Evolutionary conservation across 2,113 vertebrate species (phyloP), one percentile per base, ranked within the genome.

Genomic region (Sinocyclocheilus anophthalmus): DNA sequence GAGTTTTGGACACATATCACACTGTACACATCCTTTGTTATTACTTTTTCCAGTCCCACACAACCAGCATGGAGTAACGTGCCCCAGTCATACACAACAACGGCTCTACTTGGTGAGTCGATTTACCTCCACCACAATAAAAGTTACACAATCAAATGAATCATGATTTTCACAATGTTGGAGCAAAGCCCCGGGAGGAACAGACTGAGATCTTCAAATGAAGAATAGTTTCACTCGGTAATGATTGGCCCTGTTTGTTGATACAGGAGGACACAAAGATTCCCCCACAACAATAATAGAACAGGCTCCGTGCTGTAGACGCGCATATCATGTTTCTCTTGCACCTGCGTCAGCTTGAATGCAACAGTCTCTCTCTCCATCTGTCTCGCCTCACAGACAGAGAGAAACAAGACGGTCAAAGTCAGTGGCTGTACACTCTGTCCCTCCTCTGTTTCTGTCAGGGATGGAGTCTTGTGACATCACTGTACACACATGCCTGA

Each of bases 121-220:
- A 69, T 82, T 76, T 81, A 8, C 42, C 77, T 55, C 37, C 63
- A 82, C 30, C 85, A 84, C 83, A 50, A 37, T 83, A 53, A 45
- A 53, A 76, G 76, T 87, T 87, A 88, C 42, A 86, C 82, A 88
- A 84, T 67, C 53, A 22, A 65, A 26, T 73, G 81, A 89, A 81
- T 84, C 81, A 72, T 57, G 63, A 33, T 61, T 16, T 30, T 70
- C 48, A 61, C 81, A 55, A 77, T 45, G 69, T 42, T 78, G 61
- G 26, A n/a, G 39, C 20, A 79, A 83, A 37, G 53, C 24, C 33
- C 24, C n/a, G 3, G 48, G 30, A 86, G 72, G 45, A 61, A 48
- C 75, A n/a, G 76, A 75, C n/a, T 12, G 22, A 81, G 42, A 81
- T 53, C 45, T 50, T 53, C 57, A 65, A 6, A 61, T 61, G 78